These are phyloP conservation scores for Nymphalis c-album DNA, from an alignment of 2,888 invertebrate species.

Conservation along the genomic window DNA sequence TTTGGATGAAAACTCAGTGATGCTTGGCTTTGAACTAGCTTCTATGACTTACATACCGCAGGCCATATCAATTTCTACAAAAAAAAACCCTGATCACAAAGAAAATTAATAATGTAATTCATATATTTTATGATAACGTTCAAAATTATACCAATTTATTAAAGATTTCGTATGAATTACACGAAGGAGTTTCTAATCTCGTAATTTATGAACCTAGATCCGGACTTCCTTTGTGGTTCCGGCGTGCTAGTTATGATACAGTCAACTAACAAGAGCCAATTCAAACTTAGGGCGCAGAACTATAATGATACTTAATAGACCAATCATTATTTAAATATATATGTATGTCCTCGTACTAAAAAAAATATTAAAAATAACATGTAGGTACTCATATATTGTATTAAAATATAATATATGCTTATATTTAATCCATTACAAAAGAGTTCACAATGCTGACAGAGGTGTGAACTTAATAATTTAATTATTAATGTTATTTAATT, in stretches of 20 bases:
- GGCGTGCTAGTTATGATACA: slow-evolving; percentile 37
- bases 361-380: too few species aligned
- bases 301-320: not conserved
- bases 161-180: slow-evolving; percentile 40
- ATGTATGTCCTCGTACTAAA: too few species aligned
- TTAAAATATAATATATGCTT: too few species aligned
- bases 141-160: slow-evolving; percentile 20
- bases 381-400: too few species aligned
- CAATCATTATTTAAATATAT: not conserved
- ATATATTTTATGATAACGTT: not conserved
- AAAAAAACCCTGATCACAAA: not conserved
- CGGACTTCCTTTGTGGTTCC: slow-evolving; percentile 60
- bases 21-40: too few species aligned
- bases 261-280: slow-evolving; percentile 25
- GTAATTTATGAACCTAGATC: slow-evolving; percentile 57
- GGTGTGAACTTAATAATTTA: too few species aligned
- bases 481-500: too few species aligned
- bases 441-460: too few species aligned
- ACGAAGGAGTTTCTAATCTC: slow-evolving; percentile 74
- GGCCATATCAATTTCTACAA: not conserved
- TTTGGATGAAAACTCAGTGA: too few species aligned
- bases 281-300: not conserved
- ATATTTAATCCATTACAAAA: too few species aligned
- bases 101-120: not conserved
- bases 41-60: too few species aligned